These are phyloP conservation scores for Amblyornis subalaris DNA, from an alignment of 2,113 vertebrate genomes.

Conservation along the genomic window DNA sequence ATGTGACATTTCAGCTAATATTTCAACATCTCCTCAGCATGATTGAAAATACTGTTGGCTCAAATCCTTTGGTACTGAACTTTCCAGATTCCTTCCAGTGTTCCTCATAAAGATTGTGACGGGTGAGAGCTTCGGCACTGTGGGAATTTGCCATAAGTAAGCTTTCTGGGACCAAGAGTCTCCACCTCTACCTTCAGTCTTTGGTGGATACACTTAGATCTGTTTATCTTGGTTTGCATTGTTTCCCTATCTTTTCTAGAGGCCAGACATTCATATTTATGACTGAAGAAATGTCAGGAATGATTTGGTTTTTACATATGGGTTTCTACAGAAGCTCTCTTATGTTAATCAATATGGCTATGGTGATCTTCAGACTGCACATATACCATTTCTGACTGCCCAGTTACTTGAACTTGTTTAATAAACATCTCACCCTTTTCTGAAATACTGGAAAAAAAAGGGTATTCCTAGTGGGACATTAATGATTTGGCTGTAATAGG, in stretches of 20 bases:
- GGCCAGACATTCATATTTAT: background rate
- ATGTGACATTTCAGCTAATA: background rate
- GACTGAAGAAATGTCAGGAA: background rate
- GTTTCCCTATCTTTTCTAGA: background rate
- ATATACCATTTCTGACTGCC: background rate
- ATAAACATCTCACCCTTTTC: background rate
- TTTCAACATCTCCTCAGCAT: background rate
- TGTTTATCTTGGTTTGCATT: background rate
- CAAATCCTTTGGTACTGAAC: background rate
- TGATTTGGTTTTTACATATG: background rate
- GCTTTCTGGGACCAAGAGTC: background rate
- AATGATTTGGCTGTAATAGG: background rate
- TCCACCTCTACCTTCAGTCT: background rate
- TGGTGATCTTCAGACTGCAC: background rate
- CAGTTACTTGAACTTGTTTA: background rate
- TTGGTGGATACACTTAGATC: background rate
- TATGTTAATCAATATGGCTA: accelerated
- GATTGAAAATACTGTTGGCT: background rate
- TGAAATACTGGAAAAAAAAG: background rate
- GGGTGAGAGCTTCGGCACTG: background rate
- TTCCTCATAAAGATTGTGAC: background rate
- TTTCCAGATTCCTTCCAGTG: background rate
- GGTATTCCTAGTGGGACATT: background rate
- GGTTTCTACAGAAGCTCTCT: background rate
- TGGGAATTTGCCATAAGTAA: background rate